Base-by-base conservation (phyloP, 2,113 vertebrate genomes). In the Antechinus stuartii region DNA sequence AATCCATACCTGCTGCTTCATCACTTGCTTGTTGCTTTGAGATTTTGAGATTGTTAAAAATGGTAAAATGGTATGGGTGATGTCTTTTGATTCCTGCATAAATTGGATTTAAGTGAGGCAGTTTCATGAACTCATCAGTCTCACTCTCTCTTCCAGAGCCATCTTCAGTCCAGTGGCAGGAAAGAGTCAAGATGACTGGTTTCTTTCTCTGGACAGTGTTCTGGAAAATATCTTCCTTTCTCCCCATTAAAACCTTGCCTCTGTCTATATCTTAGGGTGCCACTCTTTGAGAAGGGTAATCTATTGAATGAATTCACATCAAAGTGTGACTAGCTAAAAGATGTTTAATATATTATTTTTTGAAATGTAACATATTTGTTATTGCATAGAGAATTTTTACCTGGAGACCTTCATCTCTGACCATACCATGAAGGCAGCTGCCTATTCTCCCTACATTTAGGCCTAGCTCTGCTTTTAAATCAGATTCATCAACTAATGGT, bases 341-440 rank as follows among this genome's bases (percentile, higher is more conserved):
- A 49, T 94, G 8, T 24, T 84, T 55, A 47, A 19, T 76, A 9
- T 54, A 5, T 92, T 90, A 53, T 1, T 56, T 50, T 95, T 11
- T 16, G 84, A 16, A 30, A 52, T 52, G 22, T 93, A 42, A 24
- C 30, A 91, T 30, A 90, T 92, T 90, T 49, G 22, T 30, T 9
- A 50, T 50, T 84, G 35, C 6, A 61, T 52, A 76, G 94, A 56
- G 76, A 46, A 8, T 22, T 12, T 92, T 94, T 61, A 84, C 22
- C n/a, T 19, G 89, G 84, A 53, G 19, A 24, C 89, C 2, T 27
- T 93, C 49, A 61, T 56, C 90, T 94, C 90, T 50, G n/a, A 92
- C 92, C n/a, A 52, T 93, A 94, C 4, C 30, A 94, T 91, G 96
- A 94, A 84, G 35, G n/a, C 68, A 84, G 68, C 68, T 42, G 68